Evolutionary conservation across 2,113 vertebrate genomes (phyloP).

Genomic region (Stomatorhinus ivindoensis): DNA sequence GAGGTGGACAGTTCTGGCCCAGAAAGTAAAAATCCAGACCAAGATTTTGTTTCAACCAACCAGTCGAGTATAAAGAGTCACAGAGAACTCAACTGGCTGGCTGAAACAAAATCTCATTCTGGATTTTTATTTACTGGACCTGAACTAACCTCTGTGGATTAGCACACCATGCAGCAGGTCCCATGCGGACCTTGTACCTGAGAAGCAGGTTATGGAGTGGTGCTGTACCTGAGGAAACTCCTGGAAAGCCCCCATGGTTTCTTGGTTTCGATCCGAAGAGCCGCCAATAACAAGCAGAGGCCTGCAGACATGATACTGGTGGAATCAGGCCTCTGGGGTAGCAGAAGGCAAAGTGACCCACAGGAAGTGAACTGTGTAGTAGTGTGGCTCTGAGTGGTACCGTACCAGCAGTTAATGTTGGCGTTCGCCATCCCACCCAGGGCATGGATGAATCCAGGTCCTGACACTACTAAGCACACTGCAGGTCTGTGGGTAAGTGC

Average conservation of each 20-base stretch:
- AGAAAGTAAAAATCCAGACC: background rate
- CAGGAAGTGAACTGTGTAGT: too few relatives aligned
- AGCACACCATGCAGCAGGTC: background rate
- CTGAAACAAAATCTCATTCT: background rate
- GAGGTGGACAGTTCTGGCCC: background rate
- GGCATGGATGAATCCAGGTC: constrained; percentile 84
- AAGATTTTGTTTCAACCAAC: background rate
- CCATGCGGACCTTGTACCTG: background rate
- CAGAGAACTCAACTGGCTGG: background rate
- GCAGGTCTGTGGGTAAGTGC: constrained; percentile 67
- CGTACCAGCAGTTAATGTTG: constrained; percentile 90
- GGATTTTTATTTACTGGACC: background rate
- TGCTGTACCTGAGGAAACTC: constrained; percentile 87
- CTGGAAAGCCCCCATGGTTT: constrained; percentile 91
- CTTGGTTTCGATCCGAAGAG: constrained; percentile 83
- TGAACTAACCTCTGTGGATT: background rate
- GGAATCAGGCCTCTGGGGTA: background rate
- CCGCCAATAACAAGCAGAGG: constrained; percentile 89
- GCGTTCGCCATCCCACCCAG: constrained; percentile 94
- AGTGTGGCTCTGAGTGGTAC: background rate
- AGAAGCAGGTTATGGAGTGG: background rate
- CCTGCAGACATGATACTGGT: constrained; percentile 51
- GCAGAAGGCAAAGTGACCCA: background rate
- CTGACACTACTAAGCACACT: constrained; percentile 87
- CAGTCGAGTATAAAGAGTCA: background rate